Evolutionary conservation across 2,888 invertebrate species (phyloP).

Genomic region (Oxycera nigricornis): DNA sequence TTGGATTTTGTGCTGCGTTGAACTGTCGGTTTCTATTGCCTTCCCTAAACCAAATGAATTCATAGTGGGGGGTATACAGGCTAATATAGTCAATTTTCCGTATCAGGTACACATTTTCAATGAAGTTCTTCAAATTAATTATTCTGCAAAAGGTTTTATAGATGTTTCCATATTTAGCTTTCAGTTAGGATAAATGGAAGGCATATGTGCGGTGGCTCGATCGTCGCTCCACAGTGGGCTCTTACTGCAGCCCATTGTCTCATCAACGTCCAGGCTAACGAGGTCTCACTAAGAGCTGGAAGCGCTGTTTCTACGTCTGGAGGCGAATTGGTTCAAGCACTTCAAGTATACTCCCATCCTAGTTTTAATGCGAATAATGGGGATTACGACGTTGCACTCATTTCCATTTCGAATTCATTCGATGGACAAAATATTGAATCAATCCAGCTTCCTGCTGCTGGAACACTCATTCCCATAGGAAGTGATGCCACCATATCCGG

Average conservation of each 20-base stretch:
- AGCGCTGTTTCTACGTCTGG: constrained; percentile 41
- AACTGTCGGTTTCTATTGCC: neutral
- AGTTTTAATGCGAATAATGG: constrained; percentile 18
- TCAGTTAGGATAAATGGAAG: constrained; percentile 9
- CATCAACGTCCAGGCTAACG: constrained; percentile 10
- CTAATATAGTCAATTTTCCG: neutral
- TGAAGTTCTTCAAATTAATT: neutral
- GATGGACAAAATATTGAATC: constrained; percentile 39
- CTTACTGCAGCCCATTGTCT: constrained; percentile 45
- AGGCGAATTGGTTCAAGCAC: constrained; percentile 41
- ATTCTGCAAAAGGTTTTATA: neutral
- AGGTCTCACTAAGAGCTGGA: constrained; percentile 40
- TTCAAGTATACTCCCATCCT: constrained; percentile 30
- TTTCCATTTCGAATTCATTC: neutral
- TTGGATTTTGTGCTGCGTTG: neutral
- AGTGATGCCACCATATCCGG: constrained; percentile 42
- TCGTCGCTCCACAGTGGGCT: constrained; percentile 41
- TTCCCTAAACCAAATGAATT: neutral
- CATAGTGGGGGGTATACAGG: constrained; percentile 21
- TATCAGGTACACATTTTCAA: constrained; percentile 18
- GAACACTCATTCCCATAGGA: constrained; percentile 32
- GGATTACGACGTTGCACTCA: constrained; percentile 24
- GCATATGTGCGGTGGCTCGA: constrained; percentile 36
- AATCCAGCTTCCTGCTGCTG: constrained; percentile 16
- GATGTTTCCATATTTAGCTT: neutral